Evolutionary conservation across 1,140 invertebrate genomes (phyloP).

Genomic region (Rhyzopertha dominica): DNA sequence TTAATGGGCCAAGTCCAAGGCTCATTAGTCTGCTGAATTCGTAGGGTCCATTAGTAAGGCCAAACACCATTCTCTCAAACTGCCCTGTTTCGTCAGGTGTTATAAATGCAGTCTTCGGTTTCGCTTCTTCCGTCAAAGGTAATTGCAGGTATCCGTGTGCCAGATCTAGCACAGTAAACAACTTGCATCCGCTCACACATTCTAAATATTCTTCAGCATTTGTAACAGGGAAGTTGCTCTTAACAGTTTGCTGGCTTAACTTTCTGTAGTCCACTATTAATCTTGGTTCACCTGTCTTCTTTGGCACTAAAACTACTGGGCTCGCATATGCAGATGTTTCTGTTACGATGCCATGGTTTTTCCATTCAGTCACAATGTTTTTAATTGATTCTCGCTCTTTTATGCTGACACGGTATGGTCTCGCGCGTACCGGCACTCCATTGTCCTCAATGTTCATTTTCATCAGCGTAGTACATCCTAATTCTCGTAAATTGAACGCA

Average conservation of each 20-base stretch:
- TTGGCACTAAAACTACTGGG: too few species aligned
- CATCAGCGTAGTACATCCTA: neutral
- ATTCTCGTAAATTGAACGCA: constrained; percentile 3
- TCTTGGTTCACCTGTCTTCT: constrained; percentile 9
- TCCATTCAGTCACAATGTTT: neutral
- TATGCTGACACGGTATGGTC: neutral
- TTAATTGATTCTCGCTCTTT: neutral
- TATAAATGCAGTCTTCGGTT: constrained; percentile 45
- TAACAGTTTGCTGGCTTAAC: constrained; percentile 7
- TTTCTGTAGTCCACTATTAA: constrained; percentile 13
- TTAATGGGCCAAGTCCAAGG: constrained; percentile 26
- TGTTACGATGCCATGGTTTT: constrained; percentile 2
- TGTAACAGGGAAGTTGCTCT: constrained; percentile 4
- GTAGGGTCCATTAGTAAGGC: constrained; percentile 36
- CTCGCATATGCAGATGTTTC: constrained; percentile 4
- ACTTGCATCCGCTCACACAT: constrained; percentile 6
- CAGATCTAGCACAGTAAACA: too few species aligned
- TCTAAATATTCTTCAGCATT: constrained; percentile 14
- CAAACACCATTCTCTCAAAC: constrained; percentile 44
- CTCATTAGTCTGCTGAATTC: constrained; percentile 34
- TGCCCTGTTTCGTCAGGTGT: constrained; percentile 45
- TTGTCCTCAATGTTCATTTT: neutral
- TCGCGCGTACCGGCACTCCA: neutral
- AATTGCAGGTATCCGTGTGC: constrained; percentile 19
- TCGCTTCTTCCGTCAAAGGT: too few species aligned